Conservation (phyloP, 2,797 vertebrate species). For the Pempheris klunzingeri region DNA sequence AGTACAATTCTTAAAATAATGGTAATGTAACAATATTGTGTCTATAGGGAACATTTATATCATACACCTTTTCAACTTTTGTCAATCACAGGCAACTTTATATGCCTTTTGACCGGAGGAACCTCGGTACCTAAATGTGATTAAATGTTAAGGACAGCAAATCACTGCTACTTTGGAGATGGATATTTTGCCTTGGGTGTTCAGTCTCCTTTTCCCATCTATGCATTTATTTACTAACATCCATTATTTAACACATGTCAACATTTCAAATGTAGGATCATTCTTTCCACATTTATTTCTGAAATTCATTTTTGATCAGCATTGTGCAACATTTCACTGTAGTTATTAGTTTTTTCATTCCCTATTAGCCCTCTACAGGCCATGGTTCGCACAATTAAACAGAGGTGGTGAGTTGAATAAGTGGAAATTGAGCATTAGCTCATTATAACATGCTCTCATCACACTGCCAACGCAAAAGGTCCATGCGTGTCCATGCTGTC, state of each 20-base stretch:
- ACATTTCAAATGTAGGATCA: not conserved
- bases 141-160: not conserved
- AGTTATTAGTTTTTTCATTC: no score
- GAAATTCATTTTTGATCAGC: not conserved
- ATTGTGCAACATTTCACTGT: not conserved
- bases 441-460: constrained; percentile 19
- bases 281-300: not conserved
- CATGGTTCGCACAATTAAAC: not conserved
- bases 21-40: not conserved
- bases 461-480: constrained; percentile 5
- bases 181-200: not conserved
- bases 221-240: constrained; percentile 1
- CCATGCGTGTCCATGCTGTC: constrained; percentile 16
- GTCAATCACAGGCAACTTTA: not conserved
- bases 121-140: not conserved
- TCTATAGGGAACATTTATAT: no score
- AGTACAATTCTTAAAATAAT: constrained; percentile 5
- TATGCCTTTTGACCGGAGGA: no score
- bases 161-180: not conserved
- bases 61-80: no score
- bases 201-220: not conserved
- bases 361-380: not conserved
- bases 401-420: not conserved
- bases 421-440: not conserved
- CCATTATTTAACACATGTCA: not conserved